phyloP scores from a whole-genome alignment of 2,888 invertebrate genomes.

The Torymus aiolomorphi region DNA sequence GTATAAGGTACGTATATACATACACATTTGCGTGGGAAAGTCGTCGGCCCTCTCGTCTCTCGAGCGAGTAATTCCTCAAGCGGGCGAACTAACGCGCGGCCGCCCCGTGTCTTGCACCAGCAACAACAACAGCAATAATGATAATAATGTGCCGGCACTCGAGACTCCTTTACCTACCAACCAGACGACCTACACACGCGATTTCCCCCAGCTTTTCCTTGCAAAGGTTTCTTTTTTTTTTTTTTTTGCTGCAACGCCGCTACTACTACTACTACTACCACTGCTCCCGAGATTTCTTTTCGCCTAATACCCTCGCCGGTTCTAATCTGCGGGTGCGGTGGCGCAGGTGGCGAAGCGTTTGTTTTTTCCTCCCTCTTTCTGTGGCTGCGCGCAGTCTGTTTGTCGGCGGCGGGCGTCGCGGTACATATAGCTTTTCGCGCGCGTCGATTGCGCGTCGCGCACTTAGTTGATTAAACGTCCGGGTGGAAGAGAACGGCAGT shows the following conservation, averaged over 20 bases:
- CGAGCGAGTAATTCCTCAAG: conserved; percentile 35
- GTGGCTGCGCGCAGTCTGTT: too few relatives aligned
- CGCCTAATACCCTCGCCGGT: conserved; percentile 1
- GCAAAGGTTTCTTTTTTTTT: background rate
- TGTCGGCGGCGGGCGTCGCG: too few relatives aligned
- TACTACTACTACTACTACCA: background rate
- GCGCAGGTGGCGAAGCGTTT: background rate
- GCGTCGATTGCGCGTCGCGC: conserved; percentile 5
- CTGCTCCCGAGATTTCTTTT: background rate
- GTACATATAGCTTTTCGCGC: too few relatives aligned
- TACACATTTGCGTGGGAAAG: too few relatives aligned
- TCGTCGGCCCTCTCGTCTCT: background rate
- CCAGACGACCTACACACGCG: background rate
- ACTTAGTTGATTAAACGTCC: conserved; percentile 27
- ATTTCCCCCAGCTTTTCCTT: background rate
- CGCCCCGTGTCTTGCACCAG: background rate
- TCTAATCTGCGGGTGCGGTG: background rate
- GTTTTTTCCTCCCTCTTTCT: conserved; percentile 5
- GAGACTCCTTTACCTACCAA: conserved; percentile 9
- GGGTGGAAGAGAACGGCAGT: too few relatives aligned
- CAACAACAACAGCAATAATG: too few relatives aligned
- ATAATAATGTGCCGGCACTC: background rate
- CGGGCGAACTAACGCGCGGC: background rate
- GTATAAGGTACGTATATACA: too few relatives aligned
- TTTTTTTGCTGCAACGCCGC: background rate